Percentiles rank a stretch among this genome's conserved stretches.
Evolutionary conservation across 2,888 invertebrate species (phyloP).

Genomic region (Hemaris fuciformis): DNA sequence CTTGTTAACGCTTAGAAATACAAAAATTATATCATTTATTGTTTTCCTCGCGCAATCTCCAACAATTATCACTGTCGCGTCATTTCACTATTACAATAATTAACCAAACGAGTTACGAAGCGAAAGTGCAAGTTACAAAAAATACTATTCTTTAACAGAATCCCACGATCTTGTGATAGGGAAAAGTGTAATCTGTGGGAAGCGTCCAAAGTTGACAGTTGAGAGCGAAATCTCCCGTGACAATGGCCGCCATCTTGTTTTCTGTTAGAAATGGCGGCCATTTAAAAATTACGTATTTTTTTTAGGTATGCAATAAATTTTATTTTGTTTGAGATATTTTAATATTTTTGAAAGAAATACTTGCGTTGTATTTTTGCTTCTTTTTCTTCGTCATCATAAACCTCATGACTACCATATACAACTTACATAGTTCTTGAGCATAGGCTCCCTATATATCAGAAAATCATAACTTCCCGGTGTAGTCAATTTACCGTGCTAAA

Average conservation of each 20-base stretch:
- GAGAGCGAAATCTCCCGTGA: constrained; percentile 68
- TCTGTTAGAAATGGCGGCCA: constrained; percentile 11
- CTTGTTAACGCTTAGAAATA: neutral
- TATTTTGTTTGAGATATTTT: no score
- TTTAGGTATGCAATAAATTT: neutral
- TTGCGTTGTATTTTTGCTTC: no score
- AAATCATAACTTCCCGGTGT: no score
- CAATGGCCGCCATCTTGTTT: constrained; percentile 48
- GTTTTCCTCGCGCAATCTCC: neutral
- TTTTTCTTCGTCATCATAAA: no score
- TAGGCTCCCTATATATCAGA: no score
- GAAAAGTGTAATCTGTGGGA: constrained; percentile 77
- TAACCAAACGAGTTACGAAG: constrained; percentile 58
- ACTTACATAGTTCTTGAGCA: no score
- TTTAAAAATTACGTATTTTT: neutral
- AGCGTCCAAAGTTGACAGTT: constrained; percentile 51
- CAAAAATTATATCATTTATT: neutral
- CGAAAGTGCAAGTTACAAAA: constrained; percentile 74
- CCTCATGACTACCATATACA: no score
- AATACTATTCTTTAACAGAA: constrained; percentile 58
- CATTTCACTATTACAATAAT: constrained; percentile 32
- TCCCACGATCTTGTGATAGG: constrained; percentile 78
- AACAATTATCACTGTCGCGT: constrained; percentile 9
- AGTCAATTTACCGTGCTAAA: no score
- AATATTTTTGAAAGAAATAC: no score